A percentile compares a stretch with the other conserved stretches of the same genome.
These are phyloP conservation scores for Plutomurus gul DNA, from an alignment of 1,140 invertebrate species.

Conservation along the genomic window DNA sequence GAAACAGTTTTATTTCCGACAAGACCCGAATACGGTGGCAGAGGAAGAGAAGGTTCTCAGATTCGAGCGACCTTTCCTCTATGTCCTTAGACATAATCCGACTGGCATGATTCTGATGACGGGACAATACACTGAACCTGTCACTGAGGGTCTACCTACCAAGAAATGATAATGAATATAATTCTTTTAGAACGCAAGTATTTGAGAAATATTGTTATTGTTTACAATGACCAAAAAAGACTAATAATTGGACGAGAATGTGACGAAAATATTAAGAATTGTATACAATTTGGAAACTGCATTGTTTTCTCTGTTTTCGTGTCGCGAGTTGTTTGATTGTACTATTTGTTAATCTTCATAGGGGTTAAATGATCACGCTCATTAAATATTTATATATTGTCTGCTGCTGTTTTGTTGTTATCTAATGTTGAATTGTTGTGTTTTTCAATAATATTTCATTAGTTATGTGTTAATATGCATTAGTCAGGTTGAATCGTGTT, in stretches of 20 bases:
- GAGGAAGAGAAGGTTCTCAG: slow-evolving; percentile 71
- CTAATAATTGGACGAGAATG: background rate
- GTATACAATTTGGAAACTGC: too few relatives aligned
- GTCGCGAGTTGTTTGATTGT: background rate
- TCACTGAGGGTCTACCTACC: slow-evolving; percentile 32
- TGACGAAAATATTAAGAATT: background rate
- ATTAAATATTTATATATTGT: slow-evolving; percentile 2
- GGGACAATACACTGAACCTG: slow-evolving; percentile 51
- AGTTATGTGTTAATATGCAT: background rate
- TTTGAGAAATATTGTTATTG: background rate
- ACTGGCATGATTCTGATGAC: slow-evolving; percentile 74
- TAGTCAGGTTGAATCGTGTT: too few relatives aligned
- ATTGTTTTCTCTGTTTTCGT: background rate
- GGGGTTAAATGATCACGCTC: slow-evolving; percentile 11
- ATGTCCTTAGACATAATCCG: slow-evolving; percentile 82
- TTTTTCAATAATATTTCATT: background rate
- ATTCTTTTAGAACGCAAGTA: too few relatives aligned
- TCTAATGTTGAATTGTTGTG: too few relatives aligned
- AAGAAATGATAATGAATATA: background rate
- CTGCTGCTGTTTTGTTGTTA: background rate
- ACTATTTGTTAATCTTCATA: background rate
- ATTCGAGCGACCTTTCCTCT: slow-evolving; percentile 82
- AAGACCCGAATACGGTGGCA: background rate
- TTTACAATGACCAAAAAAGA: background rate
- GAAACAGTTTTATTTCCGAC: slow-evolving; percentile 38